These are phyloP conservation scores for Tetrao urogallus DNA, from an alignment of 2,113 vertebrate genomes.

Conservation along the genomic window DNA sequence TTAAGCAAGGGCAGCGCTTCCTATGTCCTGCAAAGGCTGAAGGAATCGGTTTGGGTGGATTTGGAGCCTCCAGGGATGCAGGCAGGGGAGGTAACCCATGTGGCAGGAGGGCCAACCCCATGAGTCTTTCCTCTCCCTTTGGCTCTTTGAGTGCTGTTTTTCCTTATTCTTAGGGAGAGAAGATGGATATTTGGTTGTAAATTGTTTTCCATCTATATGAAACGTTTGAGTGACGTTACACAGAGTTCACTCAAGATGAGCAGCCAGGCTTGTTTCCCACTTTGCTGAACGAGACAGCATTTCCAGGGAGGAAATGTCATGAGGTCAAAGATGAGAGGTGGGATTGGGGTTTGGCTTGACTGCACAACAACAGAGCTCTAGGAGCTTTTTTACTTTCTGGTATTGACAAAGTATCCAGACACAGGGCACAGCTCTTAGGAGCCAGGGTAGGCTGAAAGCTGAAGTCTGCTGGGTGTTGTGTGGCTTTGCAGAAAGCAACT, in stretches of 20 bases:
- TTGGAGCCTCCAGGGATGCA: not conserved
- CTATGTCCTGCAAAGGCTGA: not conserved
- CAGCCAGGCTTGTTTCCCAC: not conserved
- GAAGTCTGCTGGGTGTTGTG: not conserved
- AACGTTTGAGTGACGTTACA: not conserved
- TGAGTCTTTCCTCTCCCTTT: rapidly evolving
- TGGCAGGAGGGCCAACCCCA: not conserved
- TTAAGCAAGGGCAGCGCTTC: not conserved
- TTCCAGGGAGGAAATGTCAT: not conserved
- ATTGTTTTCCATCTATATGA: not conserved
- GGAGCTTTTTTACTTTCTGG: not conserved
- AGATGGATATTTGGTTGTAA: not conserved
- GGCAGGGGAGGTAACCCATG: not conserved
- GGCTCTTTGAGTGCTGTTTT: not conserved
- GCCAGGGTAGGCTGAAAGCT: not conserved
- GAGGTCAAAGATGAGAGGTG: not conserved
- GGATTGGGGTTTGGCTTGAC: not conserved
- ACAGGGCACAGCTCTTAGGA: not conserved
- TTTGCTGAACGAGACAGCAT: not conserved
- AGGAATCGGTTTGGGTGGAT: not conserved
- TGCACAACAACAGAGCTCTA: not conserved
- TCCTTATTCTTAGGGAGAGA: not conserved
- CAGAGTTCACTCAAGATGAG: not conserved
- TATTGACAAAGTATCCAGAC: rapidly evolving
- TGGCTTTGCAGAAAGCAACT: not conserved